Evolutionary conservation across 1,140 invertebrate genomes (phyloP).

Genomic region (Caligus rogercresseyi): DNA sequence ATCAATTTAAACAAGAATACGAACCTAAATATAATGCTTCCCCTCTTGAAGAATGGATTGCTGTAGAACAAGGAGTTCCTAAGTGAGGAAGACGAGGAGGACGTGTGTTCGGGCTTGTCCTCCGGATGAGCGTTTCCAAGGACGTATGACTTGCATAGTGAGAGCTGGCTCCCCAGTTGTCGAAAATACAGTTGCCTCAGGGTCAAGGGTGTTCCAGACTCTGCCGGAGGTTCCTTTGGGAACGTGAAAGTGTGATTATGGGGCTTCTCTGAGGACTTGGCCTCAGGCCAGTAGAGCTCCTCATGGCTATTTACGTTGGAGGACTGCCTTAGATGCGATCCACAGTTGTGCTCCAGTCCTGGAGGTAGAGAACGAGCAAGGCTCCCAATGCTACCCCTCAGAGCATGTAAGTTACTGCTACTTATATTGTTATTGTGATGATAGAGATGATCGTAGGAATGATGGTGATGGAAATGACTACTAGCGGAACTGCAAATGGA

Average conservation of each 20-base stretch:
- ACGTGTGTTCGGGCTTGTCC: not conserved
- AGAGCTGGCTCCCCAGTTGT: conserved; percentile 5
- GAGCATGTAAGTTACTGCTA: not conserved
- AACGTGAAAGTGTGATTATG: not conserved
- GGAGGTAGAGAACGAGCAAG: not conserved
- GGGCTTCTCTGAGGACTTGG: too few relatives aligned
- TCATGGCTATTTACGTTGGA: not conserved
- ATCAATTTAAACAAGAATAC: too few relatives aligned
- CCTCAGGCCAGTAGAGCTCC: not conserved
- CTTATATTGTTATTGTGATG: too few relatives aligned
- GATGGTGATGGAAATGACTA: not conserved
- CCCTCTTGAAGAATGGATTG: not conserved
- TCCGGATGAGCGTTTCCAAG: not conserved
- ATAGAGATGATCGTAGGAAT: not conserved
- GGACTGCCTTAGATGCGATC: not conserved
- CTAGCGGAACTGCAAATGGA: not conserved
- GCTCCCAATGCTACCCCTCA: not conserved
- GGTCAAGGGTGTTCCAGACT: not conserved
- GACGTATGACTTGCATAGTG: conserved; percentile 1
- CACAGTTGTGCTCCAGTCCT: not conserved
- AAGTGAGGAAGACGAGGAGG: not conserved
- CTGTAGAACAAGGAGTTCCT: not conserved
- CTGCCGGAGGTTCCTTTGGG: not conserved
- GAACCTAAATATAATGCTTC: not conserved
- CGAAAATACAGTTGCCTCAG: not conserved